Percentiles rank a stretch among this genome's conserved stretches.
These are phyloP conservation scores for Drosophila mulleri DNA, from an alignment of 2,888 invertebrate genomes.

Conservation along the genomic window DNA sequence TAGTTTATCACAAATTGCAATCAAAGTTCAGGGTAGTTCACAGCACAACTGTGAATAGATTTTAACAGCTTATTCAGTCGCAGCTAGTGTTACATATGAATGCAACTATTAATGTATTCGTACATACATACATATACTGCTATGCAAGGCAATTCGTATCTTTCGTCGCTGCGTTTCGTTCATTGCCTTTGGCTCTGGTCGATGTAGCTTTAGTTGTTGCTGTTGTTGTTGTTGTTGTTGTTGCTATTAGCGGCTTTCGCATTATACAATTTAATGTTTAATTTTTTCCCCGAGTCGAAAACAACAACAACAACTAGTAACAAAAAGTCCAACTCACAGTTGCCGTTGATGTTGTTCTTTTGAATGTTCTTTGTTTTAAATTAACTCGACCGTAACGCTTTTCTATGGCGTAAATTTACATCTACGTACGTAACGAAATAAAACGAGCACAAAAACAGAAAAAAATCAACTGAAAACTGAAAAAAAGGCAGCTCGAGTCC, in stretches of 20 bases:
- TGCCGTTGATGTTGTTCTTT: slow-evolving; percentile 81
- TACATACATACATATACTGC: slow-evolving; percentile 12
- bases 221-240: slow-evolving; percentile 34
- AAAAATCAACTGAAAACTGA: slow-evolving; percentile 24
- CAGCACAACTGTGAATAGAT: slow-evolving; percentile 12
- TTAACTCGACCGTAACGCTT: slow-evolving; percentile 85
- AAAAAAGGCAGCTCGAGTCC: slow-evolving; percentile 47
- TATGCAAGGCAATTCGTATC: slow-evolving; percentile 70
- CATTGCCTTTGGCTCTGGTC: slow-evolving; percentile 57
- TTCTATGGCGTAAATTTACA: slow-evolving; percentile 84
- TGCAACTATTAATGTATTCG: slow-evolving; percentile 39
- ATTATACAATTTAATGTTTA: slow-evolving; percentile 81
- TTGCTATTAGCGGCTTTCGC: slow-evolving; percentile 75
- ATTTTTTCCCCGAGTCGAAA: slow-evolving; percentile 59
- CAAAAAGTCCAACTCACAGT: slow-evolving; percentile 64
- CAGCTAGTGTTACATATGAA: slow-evolving; percentile 47
- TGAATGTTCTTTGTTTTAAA: slow-evolving; percentile 84
- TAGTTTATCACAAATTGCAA: background rate
- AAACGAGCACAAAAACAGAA: slow-evolving; percentile 51
- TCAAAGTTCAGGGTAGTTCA: slow-evolving; percentile 50
- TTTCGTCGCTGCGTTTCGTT: slow-evolving; percentile 69
- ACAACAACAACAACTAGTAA: slow-evolving; percentile 18
- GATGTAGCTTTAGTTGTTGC: slow-evolving; percentile 22
- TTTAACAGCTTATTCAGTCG: slow-evolving; percentile 36
- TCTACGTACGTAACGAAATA: slow-evolving; percentile 79